Evolutionary conservation across 2,113 vertebrate genomes (phyloP).

Genomic region (Sigmodon hispidus): DNA sequence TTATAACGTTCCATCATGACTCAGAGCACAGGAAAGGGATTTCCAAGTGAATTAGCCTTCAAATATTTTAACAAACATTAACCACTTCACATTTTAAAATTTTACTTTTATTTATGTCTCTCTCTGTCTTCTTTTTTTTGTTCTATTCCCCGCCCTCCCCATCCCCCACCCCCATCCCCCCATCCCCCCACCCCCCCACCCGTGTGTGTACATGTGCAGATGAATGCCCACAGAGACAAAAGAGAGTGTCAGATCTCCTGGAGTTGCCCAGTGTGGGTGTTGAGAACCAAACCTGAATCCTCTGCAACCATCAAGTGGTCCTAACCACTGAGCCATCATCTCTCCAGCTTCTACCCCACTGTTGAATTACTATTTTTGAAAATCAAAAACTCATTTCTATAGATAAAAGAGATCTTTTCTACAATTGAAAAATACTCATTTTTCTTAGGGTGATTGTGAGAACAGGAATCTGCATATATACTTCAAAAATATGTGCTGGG

Average conservation of each 20-base stretch:
- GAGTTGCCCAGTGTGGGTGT: not conserved
- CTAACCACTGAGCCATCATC: not conserved
- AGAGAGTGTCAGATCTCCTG: not conserved
- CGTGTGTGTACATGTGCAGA: too few relatives aligned
- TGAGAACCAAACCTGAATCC: not conserved
- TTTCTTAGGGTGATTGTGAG: not conserved
- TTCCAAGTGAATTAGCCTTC: not conserved
- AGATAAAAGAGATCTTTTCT: not conserved
- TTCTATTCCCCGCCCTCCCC: too few relatives aligned
- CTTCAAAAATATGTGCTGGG: not conserved
- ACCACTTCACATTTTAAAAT: not conserved
- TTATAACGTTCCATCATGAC: not conserved
- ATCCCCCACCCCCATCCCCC: fast-evolving
- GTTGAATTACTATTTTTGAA: conserved; percentile 13
- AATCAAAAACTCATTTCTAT: not conserved
- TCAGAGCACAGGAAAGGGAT: conserved; percentile 43
- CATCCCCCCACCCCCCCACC: fast-evolving
- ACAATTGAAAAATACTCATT: not conserved
- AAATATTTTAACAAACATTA: conserved; percentile 21
- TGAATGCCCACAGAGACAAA: not conserved
- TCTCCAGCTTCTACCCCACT: not conserved
- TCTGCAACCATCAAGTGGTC: not conserved
- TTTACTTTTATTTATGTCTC: not conserved
- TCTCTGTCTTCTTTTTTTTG: not conserved
- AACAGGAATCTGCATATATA: not conserved